Percentiles rank a stretch among this genome's conserved stretches.
Evolutionary conservation across 37 sponge, comb jelly and placozoan genomes (phyloP).

Genomic region (Hexactinellida sp.): DNA sequence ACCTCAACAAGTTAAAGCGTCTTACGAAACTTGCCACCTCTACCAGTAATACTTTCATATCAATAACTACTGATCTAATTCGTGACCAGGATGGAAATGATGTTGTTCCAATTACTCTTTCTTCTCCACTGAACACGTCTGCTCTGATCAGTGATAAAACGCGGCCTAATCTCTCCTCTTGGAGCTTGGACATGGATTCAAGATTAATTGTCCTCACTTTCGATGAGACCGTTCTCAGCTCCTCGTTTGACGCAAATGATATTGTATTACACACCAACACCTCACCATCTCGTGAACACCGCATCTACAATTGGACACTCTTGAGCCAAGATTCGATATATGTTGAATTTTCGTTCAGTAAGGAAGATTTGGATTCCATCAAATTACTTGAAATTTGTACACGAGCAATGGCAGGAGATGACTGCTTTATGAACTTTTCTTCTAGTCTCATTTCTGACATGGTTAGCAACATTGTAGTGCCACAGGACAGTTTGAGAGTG

Average conservation of each 20-base stretch:
- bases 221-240: slow-evolving; percentile 49
- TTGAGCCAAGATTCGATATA: background rate
- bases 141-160: slow-evolving; percentile 32
- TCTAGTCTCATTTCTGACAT: slow-evolving; percentile 26
- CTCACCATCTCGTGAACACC: background rate
- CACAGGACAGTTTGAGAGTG: background rate
- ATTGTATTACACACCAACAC: slow-evolving; percentile 26
- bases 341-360: background rate
- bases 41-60: slow-evolving; percentile 29
- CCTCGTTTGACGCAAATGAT: slow-evolving; percentile 27
- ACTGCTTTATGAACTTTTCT: slow-evolving; percentile 24
- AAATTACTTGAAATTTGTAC: background rate
- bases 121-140: slow-evolving; percentile 20
- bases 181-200: slow-evolving; percentile 40
- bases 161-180: slow-evolving; percentile 29
- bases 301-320: background rate
- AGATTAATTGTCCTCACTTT: slow-evolving; percentile 52
- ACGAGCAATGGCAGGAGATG: background rate
- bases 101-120: slow-evolving; percentile 19
- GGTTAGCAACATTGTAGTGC: slow-evolving; percentile 41
- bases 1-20: slow-evolving; percentile 57
- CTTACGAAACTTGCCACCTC: slow-evolving; percentile 37
- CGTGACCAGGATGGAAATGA: slow-evolving; percentile 47
- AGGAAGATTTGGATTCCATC: background rate
- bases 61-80: slow-evolving; percentile 22